Evolutionary conservation across 2,797 vertebrate genomes (phyloP).

Genomic region (Cryptoprocta ferox): DNA sequence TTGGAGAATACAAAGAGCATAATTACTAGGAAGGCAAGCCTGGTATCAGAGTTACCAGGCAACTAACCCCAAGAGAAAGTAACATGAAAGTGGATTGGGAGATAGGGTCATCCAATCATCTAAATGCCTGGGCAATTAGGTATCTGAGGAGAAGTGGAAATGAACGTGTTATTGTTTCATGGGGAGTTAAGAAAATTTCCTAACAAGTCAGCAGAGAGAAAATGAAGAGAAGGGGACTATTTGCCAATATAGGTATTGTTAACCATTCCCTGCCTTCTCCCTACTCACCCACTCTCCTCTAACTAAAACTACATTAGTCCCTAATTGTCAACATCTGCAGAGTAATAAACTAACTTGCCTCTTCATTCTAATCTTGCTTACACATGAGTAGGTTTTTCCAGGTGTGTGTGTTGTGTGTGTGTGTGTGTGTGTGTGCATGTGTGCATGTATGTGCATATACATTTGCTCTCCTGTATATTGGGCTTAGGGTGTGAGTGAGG

Average conservation of each 20-base stretch:
- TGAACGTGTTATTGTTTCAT: constrained; percentile 57
- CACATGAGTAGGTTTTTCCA: constrained; percentile 3
- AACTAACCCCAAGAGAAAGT: constrained; percentile 74
- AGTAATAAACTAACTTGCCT: neutral
- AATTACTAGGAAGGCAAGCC: constrained; percentile 50
- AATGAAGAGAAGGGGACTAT: neutral
- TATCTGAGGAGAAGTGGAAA: constrained; percentile 56
- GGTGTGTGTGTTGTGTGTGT: neutral
- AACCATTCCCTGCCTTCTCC: constrained; percentile 2
- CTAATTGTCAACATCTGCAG: neutral
- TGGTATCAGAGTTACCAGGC: constrained; percentile 77
- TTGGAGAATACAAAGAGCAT: neutral
- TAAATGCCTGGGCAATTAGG: constrained; percentile 58
- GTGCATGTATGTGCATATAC: too few species aligned
- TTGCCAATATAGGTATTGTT: neutral
- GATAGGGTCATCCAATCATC: constrained; percentile 52
- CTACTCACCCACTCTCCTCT: neutral
- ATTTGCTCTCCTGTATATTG: neutral
- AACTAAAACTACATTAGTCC: constrained; percentile 14
- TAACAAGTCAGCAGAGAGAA: neutral
- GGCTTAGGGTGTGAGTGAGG: neutral
- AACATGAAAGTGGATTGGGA: constrained; percentile 47
- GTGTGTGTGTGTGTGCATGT: neutral
- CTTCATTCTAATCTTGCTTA: neutral
- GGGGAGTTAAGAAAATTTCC: constrained; percentile 58